A percentile compares a stretch with the other conserved stretches of the same genome.
Evolutionary conservation across 2,797 vertebrate genomes (phyloP).

Genomic region (Odontamblyopus lacepedii): DNA sequence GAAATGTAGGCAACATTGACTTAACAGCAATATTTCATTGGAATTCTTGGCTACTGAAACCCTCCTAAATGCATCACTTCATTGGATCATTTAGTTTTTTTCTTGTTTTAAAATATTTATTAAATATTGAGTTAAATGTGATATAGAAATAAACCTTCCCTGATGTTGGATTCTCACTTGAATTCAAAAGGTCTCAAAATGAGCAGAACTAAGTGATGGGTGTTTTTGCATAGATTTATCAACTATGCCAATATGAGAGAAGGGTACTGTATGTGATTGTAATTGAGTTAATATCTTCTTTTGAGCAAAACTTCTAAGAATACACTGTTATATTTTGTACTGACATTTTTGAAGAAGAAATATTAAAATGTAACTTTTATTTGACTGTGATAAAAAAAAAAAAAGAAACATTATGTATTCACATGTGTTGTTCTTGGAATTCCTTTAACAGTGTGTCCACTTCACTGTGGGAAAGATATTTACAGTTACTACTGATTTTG

Average conservation of each 20-base stretch:
- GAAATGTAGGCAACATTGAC: not conserved
- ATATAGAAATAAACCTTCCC: not conserved
- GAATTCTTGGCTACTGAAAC: not conserved
- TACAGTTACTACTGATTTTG: conserved; percentile 9
- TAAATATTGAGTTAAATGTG: not conserved
- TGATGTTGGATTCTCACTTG: not conserved
- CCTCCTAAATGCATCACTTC: too few species aligned
- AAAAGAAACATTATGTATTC: conserved; percentile 19
- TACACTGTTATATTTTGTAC: conserved; percentile 1
- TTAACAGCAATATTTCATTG: not conserved
- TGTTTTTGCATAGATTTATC: not conserved
- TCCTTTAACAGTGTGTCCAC: conserved; percentile 64
- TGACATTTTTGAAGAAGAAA: conserved; percentile 48
- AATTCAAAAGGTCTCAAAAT: too few species aligned
- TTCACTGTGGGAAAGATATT: conserved; percentile 60
- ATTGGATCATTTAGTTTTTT: too few species aligned
- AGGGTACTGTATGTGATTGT: conserved; percentile 16
- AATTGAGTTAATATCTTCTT: conserved; percentile 15
- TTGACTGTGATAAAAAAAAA: conserved; percentile 57
- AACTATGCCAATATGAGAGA: not conserved
- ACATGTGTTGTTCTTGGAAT: conserved; percentile 38
- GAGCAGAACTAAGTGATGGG: too few species aligned
- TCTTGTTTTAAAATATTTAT: not conserved
- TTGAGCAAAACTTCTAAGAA: not conserved
- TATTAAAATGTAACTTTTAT: conserved; percentile 56